Conservation (phyloP, 1,140 invertebrate genomes). For the Sinonovacula constricta region DNA sequence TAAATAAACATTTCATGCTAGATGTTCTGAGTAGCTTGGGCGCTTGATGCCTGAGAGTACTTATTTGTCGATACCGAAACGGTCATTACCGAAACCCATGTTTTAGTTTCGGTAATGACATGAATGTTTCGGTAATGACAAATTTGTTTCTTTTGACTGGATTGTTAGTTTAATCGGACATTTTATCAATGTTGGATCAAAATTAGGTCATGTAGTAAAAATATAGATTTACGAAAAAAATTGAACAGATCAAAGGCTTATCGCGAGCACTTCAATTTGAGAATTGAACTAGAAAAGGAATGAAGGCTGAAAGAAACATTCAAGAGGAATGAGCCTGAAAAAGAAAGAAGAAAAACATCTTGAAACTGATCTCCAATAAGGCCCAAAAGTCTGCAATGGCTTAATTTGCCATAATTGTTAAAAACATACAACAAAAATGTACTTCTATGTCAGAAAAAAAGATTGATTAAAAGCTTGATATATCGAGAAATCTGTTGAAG, state of each 20-base stretch:
- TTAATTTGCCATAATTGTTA: too few species aligned
- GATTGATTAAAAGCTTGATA: too few species aligned
- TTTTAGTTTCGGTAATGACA: conserved; percentile 19
- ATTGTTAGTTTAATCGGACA: not conserved
- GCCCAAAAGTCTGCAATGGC: too few species aligned
- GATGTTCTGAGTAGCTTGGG: too few species aligned
- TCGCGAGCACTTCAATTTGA: not conserved
- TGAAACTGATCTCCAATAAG: too few species aligned
- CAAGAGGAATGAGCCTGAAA: too few species aligned
- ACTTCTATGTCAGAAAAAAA: too few species aligned
- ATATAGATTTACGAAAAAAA: not conserved
- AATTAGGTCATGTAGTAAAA: not conserved
- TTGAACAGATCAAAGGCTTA: not conserved
- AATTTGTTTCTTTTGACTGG: not conserved
- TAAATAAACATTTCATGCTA: too few species aligned
- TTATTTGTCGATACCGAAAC: conserved; percentile 7
- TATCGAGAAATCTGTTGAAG: too few species aligned
- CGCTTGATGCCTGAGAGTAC: too few species aligned
- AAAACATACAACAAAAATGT: too few species aligned
- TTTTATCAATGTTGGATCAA: not conserved
- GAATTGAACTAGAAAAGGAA: not conserved
- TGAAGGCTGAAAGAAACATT: not conserved
- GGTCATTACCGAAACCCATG: not conserved
- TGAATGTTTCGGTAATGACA: not conserved
- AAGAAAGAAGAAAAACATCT: too few species aligned